Evolutionary conservation across 1,140 invertebrate species (phyloP).

Genomic region (Zaprionus capensis): DNA sequence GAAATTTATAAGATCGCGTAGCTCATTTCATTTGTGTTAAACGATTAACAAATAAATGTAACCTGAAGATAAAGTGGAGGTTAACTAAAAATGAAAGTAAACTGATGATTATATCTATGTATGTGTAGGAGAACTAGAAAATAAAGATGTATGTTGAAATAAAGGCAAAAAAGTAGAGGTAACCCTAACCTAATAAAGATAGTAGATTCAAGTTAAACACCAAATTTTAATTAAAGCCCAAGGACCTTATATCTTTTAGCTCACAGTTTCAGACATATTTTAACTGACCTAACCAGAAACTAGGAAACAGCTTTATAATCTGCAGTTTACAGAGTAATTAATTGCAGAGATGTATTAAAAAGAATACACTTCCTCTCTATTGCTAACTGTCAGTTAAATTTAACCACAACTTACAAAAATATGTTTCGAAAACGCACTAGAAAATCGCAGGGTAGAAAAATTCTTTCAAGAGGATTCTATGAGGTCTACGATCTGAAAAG

Average conservation of each 20-base stretch:
- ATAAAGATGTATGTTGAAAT: too few species aligned
- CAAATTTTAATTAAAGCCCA: too few species aligned
- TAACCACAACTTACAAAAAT: not conserved
- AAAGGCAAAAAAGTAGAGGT: too few species aligned
- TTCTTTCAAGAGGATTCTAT: not conserved
- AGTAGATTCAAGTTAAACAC: not conserved
- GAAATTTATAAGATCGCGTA: too few species aligned
- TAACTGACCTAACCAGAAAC: not conserved
- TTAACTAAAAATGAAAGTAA: not conserved
- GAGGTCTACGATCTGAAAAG: conserved; percentile 17
- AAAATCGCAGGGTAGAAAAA: not conserved
- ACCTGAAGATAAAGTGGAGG: not conserved
- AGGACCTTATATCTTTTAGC: not conserved
- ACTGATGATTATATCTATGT: too few species aligned
- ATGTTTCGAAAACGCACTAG: not conserved
- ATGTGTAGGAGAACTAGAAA: too few species aligned
- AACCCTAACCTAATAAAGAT: not conserved
- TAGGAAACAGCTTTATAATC: not conserved
- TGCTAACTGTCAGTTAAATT: not conserved
- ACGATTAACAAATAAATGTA: not conserved
- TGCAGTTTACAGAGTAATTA: not conserved
- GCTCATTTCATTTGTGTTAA: not conserved
- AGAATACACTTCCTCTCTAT: not conserved
- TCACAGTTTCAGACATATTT: not conserved
- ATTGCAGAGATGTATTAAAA: not conserved